Evolutionary conservation across 2,888 invertebrate species (phyloP).

Genomic region (Euzophera pinguis): DNA sequence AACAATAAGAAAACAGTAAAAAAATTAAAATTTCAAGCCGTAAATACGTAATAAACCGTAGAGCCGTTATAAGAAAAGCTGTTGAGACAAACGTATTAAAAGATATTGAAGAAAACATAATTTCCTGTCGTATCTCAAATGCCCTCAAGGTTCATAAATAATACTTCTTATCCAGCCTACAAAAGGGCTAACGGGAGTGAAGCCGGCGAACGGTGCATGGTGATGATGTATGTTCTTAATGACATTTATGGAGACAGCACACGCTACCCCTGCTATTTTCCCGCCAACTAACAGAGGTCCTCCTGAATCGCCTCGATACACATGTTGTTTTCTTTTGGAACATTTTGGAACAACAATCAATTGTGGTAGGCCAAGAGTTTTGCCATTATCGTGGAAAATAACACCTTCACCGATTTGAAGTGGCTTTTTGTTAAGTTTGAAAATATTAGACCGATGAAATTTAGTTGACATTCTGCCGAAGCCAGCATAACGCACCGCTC

Average conservation of each 20-base stretch:
- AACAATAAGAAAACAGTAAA: too few relatives aligned
- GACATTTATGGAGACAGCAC: not conserved
- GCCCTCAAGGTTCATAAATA: not conserved
- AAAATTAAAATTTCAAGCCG: too few relatives aligned
- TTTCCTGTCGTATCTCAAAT: too few relatives aligned
- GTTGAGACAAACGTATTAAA: too few relatives aligned
- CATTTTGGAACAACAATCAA: not conserved
- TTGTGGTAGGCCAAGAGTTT: not conserved
- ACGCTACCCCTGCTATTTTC: not conserved
- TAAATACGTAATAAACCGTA: too few relatives aligned
- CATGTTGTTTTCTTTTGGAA: not conserved
- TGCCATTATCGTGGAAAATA: not conserved
- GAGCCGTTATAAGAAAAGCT: too few relatives aligned
- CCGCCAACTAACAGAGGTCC: not conserved
- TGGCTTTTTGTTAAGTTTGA: not conserved
- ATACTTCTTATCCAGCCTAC: not conserved
- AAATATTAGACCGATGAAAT: too few relatives aligned
- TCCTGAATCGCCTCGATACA: not conserved
- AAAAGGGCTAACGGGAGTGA: not conserved
- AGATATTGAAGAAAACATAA: too few relatives aligned
- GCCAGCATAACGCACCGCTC: not conserved
- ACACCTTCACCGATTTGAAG: constrained; percentile 1
- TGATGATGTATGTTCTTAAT: not conserved
- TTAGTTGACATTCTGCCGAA: not conserved
- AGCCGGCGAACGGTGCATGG: not conserved